Conservation (phyloP, 1,140 invertebrate genomes). For the Ganaspis sp. region DNA sequence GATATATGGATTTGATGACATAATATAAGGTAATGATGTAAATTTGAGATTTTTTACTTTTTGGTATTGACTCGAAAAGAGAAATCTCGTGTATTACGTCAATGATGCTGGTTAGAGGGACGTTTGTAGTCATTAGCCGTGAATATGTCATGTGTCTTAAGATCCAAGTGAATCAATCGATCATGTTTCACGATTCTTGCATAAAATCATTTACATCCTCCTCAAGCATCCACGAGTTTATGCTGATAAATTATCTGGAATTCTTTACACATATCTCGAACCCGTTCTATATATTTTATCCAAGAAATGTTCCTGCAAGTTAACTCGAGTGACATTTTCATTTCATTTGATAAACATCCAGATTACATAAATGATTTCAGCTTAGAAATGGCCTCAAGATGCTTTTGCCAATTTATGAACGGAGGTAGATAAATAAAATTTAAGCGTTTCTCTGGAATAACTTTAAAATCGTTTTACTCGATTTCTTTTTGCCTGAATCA, state of each 20-base stretch:
- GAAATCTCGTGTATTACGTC: neutral
- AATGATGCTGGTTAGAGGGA: slow-evolving; percentile 4
- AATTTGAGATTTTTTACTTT: neutral
- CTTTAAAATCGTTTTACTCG: neutral
- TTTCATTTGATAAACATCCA: slow-evolving; percentile 27
- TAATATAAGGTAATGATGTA: slow-evolving; percentile 9
- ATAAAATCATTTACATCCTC: slow-evolving; percentile 4
- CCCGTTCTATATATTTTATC: neutral
- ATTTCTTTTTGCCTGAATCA: neutral
- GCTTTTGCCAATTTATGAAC: neutral
- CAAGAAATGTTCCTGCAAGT: slow-evolving; percentile 1
- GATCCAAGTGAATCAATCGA: slow-evolving; percentile 24
- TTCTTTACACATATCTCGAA: slow-evolving; percentile 8
- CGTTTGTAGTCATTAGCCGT: slow-evolving; percentile 5
- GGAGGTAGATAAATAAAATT: slow-evolving; percentile 1
- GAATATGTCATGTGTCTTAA: slow-evolving; percentile 10
- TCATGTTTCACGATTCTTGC: slow-evolving; percentile 5
- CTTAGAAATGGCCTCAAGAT: neutral
- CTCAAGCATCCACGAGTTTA: neutral
- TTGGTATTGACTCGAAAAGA: neutral
- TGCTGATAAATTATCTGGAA: slow-evolving; percentile 7
- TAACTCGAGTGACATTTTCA: slow-evolving; percentile 2
- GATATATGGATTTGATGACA: neutral
- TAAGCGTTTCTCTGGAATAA: neutral
- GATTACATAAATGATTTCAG: neutral